A percentile compares a stretch with the other conserved stretches of the same genome.
phyloP scores from a whole-genome alignment of 1,140 invertebrate species.

The Oppia nitens region DNA sequence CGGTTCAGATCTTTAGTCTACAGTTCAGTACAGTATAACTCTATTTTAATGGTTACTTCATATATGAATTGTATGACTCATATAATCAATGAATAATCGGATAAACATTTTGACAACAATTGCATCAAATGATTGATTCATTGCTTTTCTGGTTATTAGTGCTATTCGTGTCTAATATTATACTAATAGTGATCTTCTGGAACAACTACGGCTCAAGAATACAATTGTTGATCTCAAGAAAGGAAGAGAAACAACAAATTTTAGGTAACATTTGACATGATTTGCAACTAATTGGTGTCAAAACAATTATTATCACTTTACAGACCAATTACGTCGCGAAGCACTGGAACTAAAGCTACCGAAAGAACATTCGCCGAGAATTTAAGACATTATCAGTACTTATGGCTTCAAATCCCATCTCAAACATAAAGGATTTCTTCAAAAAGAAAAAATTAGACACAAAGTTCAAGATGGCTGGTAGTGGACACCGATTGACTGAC shows the following conservation, averaged over 20 bases:
- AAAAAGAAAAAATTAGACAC: slow-evolving; percentile 7
- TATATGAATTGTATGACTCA: too few relatives aligned
- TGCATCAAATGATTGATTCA: background rate
- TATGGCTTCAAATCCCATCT: background rate
- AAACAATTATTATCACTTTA: background rate
- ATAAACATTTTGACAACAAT: too few relatives aligned
- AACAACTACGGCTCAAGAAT: slow-evolving; percentile 9
- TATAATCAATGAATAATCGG: too few relatives aligned
- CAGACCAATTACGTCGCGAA: slow-evolving; percentile 13
- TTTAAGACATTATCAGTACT: background rate
- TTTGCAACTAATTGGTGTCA: background rate
- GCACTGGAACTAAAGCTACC: slow-evolving; percentile 12
- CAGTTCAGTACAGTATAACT: too few relatives aligned
- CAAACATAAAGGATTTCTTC: slow-evolving; percentile 10
- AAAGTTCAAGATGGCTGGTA: slow-evolving; percentile 8
- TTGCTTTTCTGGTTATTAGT: slow-evolving; percentile 2
- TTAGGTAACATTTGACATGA: background rate
- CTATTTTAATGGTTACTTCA: too few relatives aligned
- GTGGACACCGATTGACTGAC: slow-evolving; percentile 1
- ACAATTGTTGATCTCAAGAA: slow-evolving; percentile 3
- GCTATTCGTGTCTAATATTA: background rate
- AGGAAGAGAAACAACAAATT: slow-evolving; percentile 9
- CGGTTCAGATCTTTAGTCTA: too few relatives aligned
- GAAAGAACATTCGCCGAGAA: slow-evolving; percentile 11
- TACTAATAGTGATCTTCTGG: background rate